phyloP scores from a whole-genome alignment of 2,888 invertebrate species.

The Ferdinandea cuprea region DNA sequence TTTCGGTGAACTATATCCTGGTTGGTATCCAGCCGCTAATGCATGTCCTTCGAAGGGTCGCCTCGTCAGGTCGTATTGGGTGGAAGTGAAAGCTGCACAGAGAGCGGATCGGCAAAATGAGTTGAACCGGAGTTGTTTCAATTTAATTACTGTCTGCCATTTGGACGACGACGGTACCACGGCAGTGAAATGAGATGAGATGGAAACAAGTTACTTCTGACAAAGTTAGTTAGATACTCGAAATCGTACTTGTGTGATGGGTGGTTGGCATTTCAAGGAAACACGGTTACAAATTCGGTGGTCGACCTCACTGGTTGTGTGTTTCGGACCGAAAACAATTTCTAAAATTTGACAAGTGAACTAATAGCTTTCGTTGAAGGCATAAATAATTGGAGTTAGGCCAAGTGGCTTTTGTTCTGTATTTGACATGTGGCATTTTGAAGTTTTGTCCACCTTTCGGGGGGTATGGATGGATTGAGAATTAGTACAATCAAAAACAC shows the following conservation, averaged over 20 bases:
- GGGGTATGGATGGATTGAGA: background rate
- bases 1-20: conserved; percentile 45
- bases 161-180: conserved; percentile 47
- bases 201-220: conserved; percentile 54
- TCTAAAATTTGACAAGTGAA: conserved; percentile 41
- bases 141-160: conserved; percentile 70
- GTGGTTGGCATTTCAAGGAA: conserved; percentile 22
- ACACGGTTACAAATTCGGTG: conserved; percentile 9
- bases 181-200: conserved; percentile 51
- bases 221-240: conserved; percentile 22
- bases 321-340: conserved; percentile 26
- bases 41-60: conserved; percentile 43
- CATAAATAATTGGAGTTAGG: conserved; percentile 38
- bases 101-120: conserved; percentile 13
- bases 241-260: conserved; percentile 6
- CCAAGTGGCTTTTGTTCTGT: background rate
- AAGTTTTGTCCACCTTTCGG: background rate
- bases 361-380: conserved; percentile 24
- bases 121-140: conserved; percentile 45
- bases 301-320: background rate
- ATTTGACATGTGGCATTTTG: background rate
- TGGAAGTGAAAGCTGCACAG: background rate
- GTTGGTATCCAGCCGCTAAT: conserved; percentile 55
- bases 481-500: too few species aligned
- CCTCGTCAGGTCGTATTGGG: background rate